Percentiles rank a stretch among this genome's conserved stretches.
phyloP scores from a whole-genome alignment of 2,113 vertebrate genomes.

The Poeciliopsis turrubarensis region DNA sequence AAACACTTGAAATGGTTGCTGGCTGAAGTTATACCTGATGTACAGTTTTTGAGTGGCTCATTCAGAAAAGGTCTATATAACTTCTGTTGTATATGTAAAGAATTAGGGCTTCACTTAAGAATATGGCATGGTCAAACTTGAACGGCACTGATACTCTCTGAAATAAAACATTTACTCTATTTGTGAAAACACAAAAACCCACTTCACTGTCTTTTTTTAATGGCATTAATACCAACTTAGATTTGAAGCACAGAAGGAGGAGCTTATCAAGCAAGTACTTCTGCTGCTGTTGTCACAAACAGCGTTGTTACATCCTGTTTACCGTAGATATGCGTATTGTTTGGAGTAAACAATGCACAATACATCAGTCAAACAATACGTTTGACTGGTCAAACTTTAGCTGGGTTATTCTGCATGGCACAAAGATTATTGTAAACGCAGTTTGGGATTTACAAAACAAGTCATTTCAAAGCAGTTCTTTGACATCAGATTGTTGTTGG shows the following conservation, averaged over 20 bases:
- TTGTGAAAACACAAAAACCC: not conserved
- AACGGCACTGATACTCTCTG: not conserved
- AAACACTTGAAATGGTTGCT: not conserved
- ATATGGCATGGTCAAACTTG: not conserved
- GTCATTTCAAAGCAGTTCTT: not conserved
- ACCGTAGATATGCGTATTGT: constrained; percentile 9
- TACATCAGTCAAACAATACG: too few relatives aligned
- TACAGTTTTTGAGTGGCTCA: too few relatives aligned
- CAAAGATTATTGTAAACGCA: too few relatives aligned
- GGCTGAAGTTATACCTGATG: not conserved
- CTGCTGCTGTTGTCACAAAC: not conserved
- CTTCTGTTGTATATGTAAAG: not conserved
- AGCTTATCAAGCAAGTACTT: not conserved
- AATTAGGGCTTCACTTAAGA: not conserved
- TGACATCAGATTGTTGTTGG: not conserved
- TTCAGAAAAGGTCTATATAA: too few relatives aligned
- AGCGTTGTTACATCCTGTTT: constrained; percentile 18
- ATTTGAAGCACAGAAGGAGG: too few relatives aligned
- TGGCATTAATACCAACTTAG: too few relatives aligned
- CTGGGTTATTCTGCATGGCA: too few relatives aligned
- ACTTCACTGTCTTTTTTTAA: too few relatives aligned
- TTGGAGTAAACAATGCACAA: constrained; percentile 1
- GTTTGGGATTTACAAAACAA: not conserved
- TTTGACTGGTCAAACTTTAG: too few relatives aligned
- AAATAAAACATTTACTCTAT: not conserved